A percentile compares a stretch with the other conserved stretches of the same genome.
Evolutionary conservation across 2,113 vertebrate genomes (phyloP).

Genomic region (Carassius auratus): DNA sequence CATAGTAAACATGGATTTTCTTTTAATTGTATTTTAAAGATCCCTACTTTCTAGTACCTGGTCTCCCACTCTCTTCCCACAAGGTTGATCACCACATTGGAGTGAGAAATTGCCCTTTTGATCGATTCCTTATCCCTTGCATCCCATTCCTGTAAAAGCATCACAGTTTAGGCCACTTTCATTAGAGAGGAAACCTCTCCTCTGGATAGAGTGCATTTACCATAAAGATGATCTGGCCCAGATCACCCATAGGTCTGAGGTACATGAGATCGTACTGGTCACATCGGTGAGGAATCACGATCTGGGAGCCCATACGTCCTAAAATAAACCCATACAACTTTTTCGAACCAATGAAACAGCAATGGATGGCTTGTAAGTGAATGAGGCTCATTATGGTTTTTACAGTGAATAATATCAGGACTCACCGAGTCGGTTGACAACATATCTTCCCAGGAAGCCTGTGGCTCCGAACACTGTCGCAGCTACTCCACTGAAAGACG

Average conservation of each 20-base stretch:
- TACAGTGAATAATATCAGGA: not conserved
- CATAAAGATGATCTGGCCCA: conserved; percentile 91
- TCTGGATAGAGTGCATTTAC: conserved; percentile 68
- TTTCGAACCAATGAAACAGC: not conserved
- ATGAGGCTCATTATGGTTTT: not conserved
- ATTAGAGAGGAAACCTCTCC: not conserved
- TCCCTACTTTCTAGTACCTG: conserved; percentile 69
- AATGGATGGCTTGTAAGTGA: not conserved
- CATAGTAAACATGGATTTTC: too few species aligned
- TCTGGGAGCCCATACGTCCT: conserved; percentile 93
- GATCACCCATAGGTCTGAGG: conserved; percentile 91
- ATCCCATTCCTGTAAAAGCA: conserved; percentile 86
- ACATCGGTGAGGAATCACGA: conserved; percentile 89
- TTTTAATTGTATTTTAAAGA: not conserved
- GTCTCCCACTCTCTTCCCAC: conserved; percentile 95
- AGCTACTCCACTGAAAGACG: conserved; percentile 89
- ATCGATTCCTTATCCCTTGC: conserved; percentile 85
- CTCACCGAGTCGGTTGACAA: conserved; percentile 91
- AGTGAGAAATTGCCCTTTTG: conserved; percentile 83
- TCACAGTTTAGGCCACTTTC: not conserved
- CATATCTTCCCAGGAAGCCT: conserved; percentile 91
- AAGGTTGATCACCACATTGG: conserved; percentile 94
- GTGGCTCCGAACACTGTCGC: conserved; percentile 96
- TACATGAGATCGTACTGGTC: conserved; percentile 91
- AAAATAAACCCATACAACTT: conserved; percentile 24